Conservation (phyloP, 2,888 invertebrate species). For the Lasioglossum marginatum region DNA sequence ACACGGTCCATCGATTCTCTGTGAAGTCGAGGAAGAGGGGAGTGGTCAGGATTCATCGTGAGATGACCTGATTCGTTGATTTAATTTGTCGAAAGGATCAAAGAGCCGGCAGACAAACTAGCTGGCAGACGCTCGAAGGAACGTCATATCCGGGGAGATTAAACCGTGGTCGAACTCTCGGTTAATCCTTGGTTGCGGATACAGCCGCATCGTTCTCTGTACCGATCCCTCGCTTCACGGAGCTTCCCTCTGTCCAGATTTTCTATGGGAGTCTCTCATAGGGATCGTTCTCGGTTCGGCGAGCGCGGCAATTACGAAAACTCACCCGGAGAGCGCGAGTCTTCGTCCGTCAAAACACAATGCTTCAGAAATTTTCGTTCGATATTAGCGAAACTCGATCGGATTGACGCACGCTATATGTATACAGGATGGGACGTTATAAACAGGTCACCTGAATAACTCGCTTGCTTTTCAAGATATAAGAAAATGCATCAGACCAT, state of each 20-base stretch:
- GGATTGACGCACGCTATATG: too few relatives aligned
- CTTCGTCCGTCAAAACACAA: not conserved
- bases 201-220: not conserved
- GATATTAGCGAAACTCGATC: too few relatives aligned
- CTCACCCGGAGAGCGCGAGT: not conserved
- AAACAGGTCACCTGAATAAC: too few relatives aligned
- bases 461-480: too few relatives aligned
- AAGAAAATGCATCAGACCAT: too few relatives aligned
- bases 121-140: slow-evolving; percentile 21
- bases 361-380: not conserved
- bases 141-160: slow-evolving; percentile 34
- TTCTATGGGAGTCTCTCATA: not conserved
- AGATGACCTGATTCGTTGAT: slow-evolving; percentile 41
- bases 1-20: not conserved
- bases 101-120: slow-evolving; percentile 25
- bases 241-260: slow-evolving; percentile 5
- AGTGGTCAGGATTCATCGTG: slow-evolving; percentile 6
- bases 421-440: too few relatives aligned
- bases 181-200: slow-evolving; percentile 44
- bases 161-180: slow-evolving; percentile 40
- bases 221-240: not conserved
- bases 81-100: slow-evolving; percentile 49
- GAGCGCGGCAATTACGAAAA: slow-evolving; percentile 1
- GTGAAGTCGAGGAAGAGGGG: not conserved
- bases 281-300: not conserved